Conservation (phyloP, 1,140 invertebrate species). For the Asobara japonica region DNA sequence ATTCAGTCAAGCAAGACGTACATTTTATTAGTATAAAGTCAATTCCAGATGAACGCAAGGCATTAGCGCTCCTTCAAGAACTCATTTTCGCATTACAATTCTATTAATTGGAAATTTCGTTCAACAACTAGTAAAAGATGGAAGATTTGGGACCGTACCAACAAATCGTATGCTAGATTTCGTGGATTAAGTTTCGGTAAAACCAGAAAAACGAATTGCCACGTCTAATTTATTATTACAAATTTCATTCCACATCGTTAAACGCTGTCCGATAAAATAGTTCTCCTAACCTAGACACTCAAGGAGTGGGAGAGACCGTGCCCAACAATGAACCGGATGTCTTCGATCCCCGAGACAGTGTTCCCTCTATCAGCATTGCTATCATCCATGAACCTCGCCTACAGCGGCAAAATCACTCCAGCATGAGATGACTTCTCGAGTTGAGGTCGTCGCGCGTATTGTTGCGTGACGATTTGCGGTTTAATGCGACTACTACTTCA, state of each 20-base stretch:
- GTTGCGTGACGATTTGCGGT: conserved; percentile 53
- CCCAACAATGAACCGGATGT: conserved; percentile 11
- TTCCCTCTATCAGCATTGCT: conserved; percentile 10
- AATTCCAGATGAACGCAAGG: too few relatives aligned
- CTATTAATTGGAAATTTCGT: too few relatives aligned
- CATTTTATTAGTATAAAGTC: too few relatives aligned
- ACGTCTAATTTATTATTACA: not conserved
- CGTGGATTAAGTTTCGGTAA: not conserved
- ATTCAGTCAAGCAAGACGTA: too few relatives aligned
- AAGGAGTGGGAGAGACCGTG: not conserved
- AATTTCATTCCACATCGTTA: not conserved
- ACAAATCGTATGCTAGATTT: too few relatives aligned
- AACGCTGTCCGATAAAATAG: not conserved
- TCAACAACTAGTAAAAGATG: too few relatives aligned
- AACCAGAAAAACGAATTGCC: not conserved
- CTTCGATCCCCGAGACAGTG: not conserved
- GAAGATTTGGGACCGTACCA: too few relatives aligned
- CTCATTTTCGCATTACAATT: too few relatives aligned
- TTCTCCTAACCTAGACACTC: not conserved
- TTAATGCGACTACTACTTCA: not conserved
- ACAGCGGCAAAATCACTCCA: conserved; percentile 4
- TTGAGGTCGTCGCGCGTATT: conserved; percentile 54
- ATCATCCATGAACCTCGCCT: conserved; percentile 14
- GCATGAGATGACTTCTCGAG: conserved; percentile 10
- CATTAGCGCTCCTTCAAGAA: too few relatives aligned